phyloP scores from a whole-genome alignment of 30 jellyfish, hydroid and myxozoan genomes.

The Hydractinia symbiolongicarpus region DNA sequence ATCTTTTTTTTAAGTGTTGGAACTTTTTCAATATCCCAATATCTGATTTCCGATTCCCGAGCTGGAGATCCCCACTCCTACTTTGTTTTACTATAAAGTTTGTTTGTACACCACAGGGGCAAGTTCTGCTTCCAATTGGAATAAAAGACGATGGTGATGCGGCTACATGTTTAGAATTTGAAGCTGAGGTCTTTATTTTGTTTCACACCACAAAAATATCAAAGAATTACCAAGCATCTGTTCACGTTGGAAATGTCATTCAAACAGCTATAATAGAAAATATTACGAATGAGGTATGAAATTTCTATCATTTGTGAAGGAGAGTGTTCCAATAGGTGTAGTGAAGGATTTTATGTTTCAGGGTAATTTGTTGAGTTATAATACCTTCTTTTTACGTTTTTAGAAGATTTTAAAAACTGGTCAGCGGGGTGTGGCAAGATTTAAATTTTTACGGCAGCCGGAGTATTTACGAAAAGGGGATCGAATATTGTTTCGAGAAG shows the following conservation, averaged over 20 bases:
- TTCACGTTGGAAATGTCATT: conserved; percentile 87
- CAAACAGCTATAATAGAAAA: conserved; percentile 80
- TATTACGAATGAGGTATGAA: conserved; percentile 30
- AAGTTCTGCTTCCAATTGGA: conserved; percentile 46
- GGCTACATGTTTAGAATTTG: conserved; percentile 66
- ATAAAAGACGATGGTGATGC: conserved; percentile 24
- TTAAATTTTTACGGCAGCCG: conserved; percentile 79
- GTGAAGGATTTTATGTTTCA: background rate
- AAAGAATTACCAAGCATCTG: conserved; percentile 83
- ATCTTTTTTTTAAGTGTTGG: too few relatives aligned
- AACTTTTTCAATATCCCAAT: too few relatives aligned
- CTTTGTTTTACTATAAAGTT: too few relatives aligned
- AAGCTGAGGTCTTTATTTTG: conserved; percentile 82
- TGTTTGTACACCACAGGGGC: conserved; percentile 51
- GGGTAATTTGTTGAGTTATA: background rate
- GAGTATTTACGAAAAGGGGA: conserved; percentile 89
- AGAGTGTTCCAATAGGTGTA: background rate
- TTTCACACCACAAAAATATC: conserved; percentile 93
- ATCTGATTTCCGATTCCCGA: too few relatives aligned
- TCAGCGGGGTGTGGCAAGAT: conserved; percentile 78
- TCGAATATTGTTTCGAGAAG: conserved; percentile 75
- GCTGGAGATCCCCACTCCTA: too few relatives aligned
- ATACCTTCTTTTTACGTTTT: conserved; percentile 1
- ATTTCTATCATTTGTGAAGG: background rate
- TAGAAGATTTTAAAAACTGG: conserved; percentile 88